Evolutionary conservation across 2,113 vertebrate species (phyloP).

Genomic region (Propithecus coquereli): DNA sequence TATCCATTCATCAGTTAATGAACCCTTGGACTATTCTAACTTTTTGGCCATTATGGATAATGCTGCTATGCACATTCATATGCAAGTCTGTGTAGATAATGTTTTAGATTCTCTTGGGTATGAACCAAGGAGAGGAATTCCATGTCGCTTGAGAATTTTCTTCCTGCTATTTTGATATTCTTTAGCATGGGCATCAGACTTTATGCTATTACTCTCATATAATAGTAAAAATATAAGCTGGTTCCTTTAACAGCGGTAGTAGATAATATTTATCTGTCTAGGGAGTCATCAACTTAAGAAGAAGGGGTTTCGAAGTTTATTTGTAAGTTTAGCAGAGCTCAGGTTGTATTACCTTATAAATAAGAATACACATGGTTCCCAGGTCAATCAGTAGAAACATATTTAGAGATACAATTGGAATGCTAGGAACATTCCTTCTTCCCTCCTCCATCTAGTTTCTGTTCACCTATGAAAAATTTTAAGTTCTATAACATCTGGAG

Average conservation of each 20-base stretch:
- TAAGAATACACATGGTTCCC: conserved; percentile 6
- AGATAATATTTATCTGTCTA: background rate
- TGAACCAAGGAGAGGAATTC: background rate
- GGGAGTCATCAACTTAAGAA: background rate
- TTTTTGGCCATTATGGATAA: conserved; percentile 16
- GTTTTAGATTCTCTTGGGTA: background rate
- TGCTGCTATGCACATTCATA: background rate
- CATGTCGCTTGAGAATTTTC: background rate
- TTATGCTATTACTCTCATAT: background rate
- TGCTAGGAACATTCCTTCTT: conserved; percentile 5
- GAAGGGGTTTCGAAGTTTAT: conserved; percentile 1
- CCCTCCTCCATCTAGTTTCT: background rate
- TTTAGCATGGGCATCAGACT: background rate
- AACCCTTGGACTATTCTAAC: background rate
- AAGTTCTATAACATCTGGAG: background rate
- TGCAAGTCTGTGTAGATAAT: background rate
- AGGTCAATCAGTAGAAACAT: background rate
- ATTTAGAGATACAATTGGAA: background rate
- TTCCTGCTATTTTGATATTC: background rate
- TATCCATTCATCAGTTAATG: conserved; percentile 15
- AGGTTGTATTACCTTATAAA: background rate
- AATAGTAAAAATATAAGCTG: conserved; percentile 25
- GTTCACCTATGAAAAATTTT: conserved; percentile 48
- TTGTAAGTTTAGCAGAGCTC: conserved; percentile 1
- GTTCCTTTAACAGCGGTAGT: background rate